These are phyloP conservation scores for Acrocephalus scirpaceus DNA, from an alignment of 2,797 vertebrate species.

Conservation along the genomic window DNA sequence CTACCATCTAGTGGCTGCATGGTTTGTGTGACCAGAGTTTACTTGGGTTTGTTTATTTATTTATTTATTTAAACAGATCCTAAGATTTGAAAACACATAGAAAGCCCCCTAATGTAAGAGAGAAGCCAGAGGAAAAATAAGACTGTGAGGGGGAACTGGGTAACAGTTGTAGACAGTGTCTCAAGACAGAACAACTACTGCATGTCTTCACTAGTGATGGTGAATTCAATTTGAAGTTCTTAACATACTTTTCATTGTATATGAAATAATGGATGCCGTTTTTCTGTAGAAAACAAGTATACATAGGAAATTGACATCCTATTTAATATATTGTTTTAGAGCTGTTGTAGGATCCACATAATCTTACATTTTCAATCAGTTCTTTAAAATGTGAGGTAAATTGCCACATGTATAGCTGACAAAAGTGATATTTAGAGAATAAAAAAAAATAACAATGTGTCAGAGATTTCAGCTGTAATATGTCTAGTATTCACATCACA, in stretches of 20 bases:
- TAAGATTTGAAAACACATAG: background rate
- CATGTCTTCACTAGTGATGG: background rate
- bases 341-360: background rate
- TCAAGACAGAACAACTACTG: background rate
- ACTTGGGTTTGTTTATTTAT: background rate
- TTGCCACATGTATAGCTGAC: background rate
- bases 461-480: background rate
- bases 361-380: background rate
- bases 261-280: background rate
- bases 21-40: background rate
- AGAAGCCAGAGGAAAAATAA: background rate
- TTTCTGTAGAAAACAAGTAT: background rate
- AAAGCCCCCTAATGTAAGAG: background rate
- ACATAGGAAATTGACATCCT: background rate
- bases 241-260: background rate
- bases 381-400: background rate
- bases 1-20: background rate
- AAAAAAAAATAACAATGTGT: background rate
- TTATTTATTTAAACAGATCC: background rate
- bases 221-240: background rate
- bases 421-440: background rate
- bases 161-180: background rate
- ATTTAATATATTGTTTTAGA: background rate
- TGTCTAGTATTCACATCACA: background rate
- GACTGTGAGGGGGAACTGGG: background rate